Evolutionary conservation across 2,888 invertebrate species (phyloP), one percentile per base, ranked within the genome.

Genomic region (Campoplex capitator): DNA sequence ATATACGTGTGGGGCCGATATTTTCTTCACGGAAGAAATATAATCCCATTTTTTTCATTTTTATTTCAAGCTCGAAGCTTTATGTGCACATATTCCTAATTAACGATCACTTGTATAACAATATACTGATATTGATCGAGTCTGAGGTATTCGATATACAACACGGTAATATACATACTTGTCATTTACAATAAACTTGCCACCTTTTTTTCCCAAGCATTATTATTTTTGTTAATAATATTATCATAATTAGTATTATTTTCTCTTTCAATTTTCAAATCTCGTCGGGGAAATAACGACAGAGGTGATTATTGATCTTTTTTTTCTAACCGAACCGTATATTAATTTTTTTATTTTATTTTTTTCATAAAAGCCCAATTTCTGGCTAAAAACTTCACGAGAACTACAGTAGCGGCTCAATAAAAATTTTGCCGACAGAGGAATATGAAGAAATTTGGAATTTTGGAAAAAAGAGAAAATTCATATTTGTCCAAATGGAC

Each of bases 61-160:
- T 85, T 83, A 76, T 83, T 83, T 86, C 83, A 74, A 85, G 88
- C 84, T 87, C 85, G 87, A 88, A 83, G 84, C 85, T 89, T 86
- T 85, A 82, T 74, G 86, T 86, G 87, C 86, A 87, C 87, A 89
- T 84, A 82, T 83, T 84, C 38, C 83, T 83, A 87, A 87, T 73
- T 83, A 89, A 88, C 87, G 88, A 88, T 88, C 87, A 85, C 78
- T 85, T 86, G 81, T 87, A 89, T 87, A 88, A 88, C 85, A 86
- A 89, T 88, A 84, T 82, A 87, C 81, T 86, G 88, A 88, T 88
- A 84, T 86, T 82, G 86, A 86, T 89, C 85, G 89, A 86, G 87
- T 88, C 82, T 89, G 88, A 89, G 89, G 88, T 89, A 88, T 89
- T 88, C 80, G 83, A 87, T 87, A 89, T 84, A 88, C 88, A 89